Percentiles rank a stretch among this genome's conserved stretches.
phyloP scores from a whole-genome alignment of 1,140 invertebrate genomes.

The Drosophila takahashii region DNA sequence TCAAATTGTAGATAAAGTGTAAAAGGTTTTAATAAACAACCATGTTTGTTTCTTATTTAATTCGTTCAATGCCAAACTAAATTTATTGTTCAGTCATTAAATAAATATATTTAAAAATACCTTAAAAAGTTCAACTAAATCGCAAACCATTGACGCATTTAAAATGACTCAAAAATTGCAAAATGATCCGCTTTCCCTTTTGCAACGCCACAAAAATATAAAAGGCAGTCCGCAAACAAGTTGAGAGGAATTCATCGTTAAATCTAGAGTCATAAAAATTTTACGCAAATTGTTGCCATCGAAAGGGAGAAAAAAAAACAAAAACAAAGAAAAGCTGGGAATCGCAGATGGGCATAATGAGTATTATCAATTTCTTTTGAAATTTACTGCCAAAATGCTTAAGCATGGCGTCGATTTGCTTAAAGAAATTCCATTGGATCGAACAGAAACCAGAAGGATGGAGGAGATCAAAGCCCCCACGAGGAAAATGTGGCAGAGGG shows the following conservation, averaged over 20 bases:
- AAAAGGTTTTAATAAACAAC: too few relatives aligned
- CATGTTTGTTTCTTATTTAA: too few relatives aligned
- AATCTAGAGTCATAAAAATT: slow-evolving; percentile 69
- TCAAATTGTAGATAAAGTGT: too few relatives aligned
- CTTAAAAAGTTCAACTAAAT: background rate
- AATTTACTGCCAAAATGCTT: slow-evolving; percentile 83
- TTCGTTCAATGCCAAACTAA: too few relatives aligned
- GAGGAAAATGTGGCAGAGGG: background rate
- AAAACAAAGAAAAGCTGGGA: slow-evolving; percentile 17
- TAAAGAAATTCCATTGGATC: slow-evolving; percentile 75
- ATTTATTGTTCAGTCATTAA: background rate
- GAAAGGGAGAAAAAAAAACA: slow-evolving; percentile 31
- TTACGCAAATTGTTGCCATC: slow-evolving; percentile 67
- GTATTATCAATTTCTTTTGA: slow-evolving; percentile 82
- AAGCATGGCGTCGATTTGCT: slow-evolving; percentile 82
- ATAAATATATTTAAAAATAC: background rate
- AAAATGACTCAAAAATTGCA: slow-evolving; percentile 30
- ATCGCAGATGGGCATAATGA: slow-evolving; percentile 51
- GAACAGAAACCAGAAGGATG: slow-evolving; percentile 64
- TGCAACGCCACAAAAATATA: slow-evolving; percentile 2
- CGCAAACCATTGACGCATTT: slow-evolving; percentile 29
- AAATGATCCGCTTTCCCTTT: background rate
- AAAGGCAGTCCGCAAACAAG: slow-evolving; percentile 27
- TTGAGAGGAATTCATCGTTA: slow-evolving; percentile 60
- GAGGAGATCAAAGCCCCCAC: slow-evolving; percentile 63